Base-by-base conservation (phyloP, 2,113 vertebrate species). In the Chionomys nivalis region DNA sequence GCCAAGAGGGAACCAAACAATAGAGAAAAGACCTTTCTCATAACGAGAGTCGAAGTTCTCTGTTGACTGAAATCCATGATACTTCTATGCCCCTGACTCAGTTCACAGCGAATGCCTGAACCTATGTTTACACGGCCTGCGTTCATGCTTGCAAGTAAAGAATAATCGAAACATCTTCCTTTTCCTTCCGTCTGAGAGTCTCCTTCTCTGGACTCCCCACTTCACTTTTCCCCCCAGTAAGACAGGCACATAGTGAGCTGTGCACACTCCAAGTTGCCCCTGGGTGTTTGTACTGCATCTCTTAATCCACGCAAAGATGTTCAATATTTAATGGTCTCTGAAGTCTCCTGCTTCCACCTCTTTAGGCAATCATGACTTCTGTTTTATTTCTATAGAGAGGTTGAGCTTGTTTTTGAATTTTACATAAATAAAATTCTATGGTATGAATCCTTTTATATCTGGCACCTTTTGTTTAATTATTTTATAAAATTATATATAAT, bases 401-500 rank as follows among this genome's bases (percentile, higher is more conserved):
- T 85, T 93, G 83, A 78, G 16, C 11, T 88, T 93, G 23, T 79
- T 96, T 47, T 75, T 94, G 49, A 87, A 47, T 44, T 76, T 75
- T 42, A 58, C 8, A 13, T 24, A 81, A 81, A 68, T 93, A 17
- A 66, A 87, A 92, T 85, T 21, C 42, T 42, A 47, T 1, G 26
- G 7, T n/a, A 42, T 63, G 12, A 72, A 79, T 49, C 36, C 39
- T 89, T 76, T 58, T 66, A 52, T 17, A 39, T 73, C 14, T 93
- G 52, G 36, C 36, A 44, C 65, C n/a, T 79, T 93, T 93, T 52
- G 68, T 52, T 91, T 63, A 83, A 58, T 58, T 58, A 58, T 19
- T 58, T 58, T 5, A 58, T 58, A 58, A 58, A 58, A 58, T 58
- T 58, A 19, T 58, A 58, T 58, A 19, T 58, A 58, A 58, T 58